phyloP scores from a whole-genome alignment of 2,888 invertebrate genomes.

The Omphaloscelis lunosa region DNA sequence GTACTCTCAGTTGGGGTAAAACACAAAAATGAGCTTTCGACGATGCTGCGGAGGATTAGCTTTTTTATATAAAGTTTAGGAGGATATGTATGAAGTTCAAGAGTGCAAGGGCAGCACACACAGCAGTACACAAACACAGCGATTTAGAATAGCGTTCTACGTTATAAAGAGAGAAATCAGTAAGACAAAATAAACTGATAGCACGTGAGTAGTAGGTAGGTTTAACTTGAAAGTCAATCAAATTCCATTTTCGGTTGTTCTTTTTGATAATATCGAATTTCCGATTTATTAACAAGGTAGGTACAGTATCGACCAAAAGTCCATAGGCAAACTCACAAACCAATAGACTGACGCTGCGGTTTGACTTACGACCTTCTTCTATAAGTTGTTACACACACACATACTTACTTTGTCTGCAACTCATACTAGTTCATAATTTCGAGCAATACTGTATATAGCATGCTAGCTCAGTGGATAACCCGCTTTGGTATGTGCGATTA shows the following conservation, averaged over 20 bases:
- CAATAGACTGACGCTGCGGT: no score
- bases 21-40: constrained; percentile 16
- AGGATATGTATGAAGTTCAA: no score
- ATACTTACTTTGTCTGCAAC: no score
- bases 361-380: no score
- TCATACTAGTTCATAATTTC: no score
- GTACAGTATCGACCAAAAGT: no score
- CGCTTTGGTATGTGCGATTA: no score
- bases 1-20: constrained; percentile 27
- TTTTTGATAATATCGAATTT: neutral
- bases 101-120: neutral
- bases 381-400: no score
- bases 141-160: neutral
- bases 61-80: neutral
- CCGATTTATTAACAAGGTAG: neutral
- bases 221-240: neutral
- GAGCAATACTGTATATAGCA: no score
- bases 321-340: no score
- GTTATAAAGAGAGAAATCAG: neutral
- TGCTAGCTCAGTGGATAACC: no score
- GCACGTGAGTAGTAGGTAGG: neutral
- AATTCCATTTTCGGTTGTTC: neutral
- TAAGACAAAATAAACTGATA: neutral
- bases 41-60: neutral
- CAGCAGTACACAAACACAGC: neutral